Evolutionary conservation across 2,113 vertebrate species (phyloP).

Genomic region (Vimba vimba): DNA sequence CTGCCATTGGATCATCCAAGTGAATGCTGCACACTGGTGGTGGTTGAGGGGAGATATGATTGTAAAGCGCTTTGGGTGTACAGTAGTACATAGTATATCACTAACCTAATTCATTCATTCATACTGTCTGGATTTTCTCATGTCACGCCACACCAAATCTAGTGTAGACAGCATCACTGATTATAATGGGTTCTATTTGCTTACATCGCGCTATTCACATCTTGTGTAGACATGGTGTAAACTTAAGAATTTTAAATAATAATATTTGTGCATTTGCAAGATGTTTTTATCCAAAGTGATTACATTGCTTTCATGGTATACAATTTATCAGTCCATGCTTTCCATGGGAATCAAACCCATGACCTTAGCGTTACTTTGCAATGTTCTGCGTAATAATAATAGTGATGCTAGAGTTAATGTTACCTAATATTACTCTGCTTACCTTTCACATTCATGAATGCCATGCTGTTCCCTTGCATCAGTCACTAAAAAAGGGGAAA

Average conservation of each 20-base stretch:
- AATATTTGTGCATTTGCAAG: neutral
- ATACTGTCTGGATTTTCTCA: too few species aligned
- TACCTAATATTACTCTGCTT: neutral
- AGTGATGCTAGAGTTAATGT: neutral
- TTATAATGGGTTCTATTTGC: too few species aligned
- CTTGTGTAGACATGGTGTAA: too few species aligned
- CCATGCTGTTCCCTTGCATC: slow-evolving; percentile 41
- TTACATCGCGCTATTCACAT: too few species aligned
- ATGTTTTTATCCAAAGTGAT: neutral
- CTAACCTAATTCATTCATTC: too few species aligned
- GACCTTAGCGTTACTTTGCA: neutral
- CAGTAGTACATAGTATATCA: too few species aligned
- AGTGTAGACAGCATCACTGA: too few species aligned
- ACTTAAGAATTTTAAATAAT: neutral
- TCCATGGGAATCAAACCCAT: neutral
- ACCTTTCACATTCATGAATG: neutral
- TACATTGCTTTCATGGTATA: neutral
- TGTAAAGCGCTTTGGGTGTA: too few species aligned
- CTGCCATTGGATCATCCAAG: too few species aligned
- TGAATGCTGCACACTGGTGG: too few species aligned
- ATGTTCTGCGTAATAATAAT: neutral
- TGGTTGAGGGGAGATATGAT: too few species aligned
- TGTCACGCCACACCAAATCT: too few species aligned
- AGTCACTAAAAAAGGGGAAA: slow-evolving; percentile 21
- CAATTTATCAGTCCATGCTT: neutral